Conservation (phyloP, 2,797 vertebrate genomes). For the Gouania willdenowi region DNA sequence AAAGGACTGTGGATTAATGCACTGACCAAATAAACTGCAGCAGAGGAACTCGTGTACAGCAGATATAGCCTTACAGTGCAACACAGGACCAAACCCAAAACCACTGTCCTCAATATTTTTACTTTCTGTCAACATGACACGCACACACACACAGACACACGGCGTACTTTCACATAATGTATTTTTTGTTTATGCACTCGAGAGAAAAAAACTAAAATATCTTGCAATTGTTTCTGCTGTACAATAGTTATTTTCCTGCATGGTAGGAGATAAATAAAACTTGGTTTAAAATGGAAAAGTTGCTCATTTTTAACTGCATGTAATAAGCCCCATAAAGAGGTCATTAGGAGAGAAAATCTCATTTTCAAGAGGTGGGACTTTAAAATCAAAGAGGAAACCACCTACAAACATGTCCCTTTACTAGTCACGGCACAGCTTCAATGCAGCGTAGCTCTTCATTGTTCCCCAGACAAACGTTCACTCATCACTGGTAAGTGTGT, state of each 20-base stretch:
- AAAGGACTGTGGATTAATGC: slow-evolving; percentile 34
- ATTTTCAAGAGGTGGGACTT: slow-evolving; percentile 64
- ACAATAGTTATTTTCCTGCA: too few relatives aligned
- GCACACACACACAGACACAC: too few relatives aligned
- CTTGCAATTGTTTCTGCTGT: too few relatives aligned
- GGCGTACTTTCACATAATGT: too few relatives aligned
- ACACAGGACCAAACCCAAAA: slow-evolving; percentile 9
- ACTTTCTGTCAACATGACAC: too few relatives aligned
- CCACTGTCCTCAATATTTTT: slow-evolving; percentile 29
- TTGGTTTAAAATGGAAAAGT: too few relatives aligned
- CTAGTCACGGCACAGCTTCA: slow-evolving; percentile 48
- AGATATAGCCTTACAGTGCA: slow-evolving; percentile 8
- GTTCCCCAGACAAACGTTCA: slow-evolving; percentile 43
- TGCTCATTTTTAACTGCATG: too few relatives aligned
- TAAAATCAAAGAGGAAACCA: slow-evolving; percentile 59
- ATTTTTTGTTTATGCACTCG: too few relatives aligned
- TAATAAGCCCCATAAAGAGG: too few relatives aligned
- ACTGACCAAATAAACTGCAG: slow-evolving; percentile 44
- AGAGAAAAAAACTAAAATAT: too few relatives aligned
- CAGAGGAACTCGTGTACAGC: slow-evolving; percentile 20
- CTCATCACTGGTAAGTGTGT: slow-evolving; percentile 62
- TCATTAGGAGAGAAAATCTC: slow-evolving; percentile 29
- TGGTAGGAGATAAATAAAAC: too few relatives aligned
- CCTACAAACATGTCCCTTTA: slow-evolving; percentile 53
- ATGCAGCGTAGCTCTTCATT: slow-evolving; percentile 33